Evolutionary conservation across 2,113 vertebrate genomes (phyloP), one percentile per base, ranked within the genome.

Genomic region (Melanerpes formicivorus): DNA sequence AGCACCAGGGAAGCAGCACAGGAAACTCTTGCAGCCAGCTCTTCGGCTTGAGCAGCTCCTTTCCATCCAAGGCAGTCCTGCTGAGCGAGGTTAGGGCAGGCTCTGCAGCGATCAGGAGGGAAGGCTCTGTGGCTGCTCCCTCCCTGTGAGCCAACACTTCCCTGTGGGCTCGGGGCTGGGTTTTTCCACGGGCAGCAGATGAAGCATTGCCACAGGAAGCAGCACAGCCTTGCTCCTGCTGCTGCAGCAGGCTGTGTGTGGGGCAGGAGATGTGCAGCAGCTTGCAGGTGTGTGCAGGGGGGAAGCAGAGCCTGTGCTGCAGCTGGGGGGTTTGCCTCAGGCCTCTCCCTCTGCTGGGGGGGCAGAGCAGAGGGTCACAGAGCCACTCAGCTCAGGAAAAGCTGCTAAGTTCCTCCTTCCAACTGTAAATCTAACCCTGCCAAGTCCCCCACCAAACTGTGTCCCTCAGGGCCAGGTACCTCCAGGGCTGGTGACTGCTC

Each of bases 131-230:
- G 55, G 70, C 32, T 76, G 13, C 42, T 79, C 34, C 0, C 1
- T 63, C 34, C 69, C 25, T 67, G 11, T 65, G 82, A 78, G 52
- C 12, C 79, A 56, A 30, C 66, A 4, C 14, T 48, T 54, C 7
- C 16, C 34, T 54, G 19, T 16, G 26, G 75, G 58, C 59, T 52
- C 23, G 3, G 14, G 1, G 18, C 13, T 79, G 42, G 14, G 21
- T 29, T 56, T 52, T 32, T 27, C 52, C 13, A 8, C 7, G 1
- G 0, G 1, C 13, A 6, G 37, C 16, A 9, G 58, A 42, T 15
- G 54, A 74, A 26, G 26, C 64, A 2, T 10, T 30, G 44, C 73
- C 66, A 27, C 30, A 34, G 80, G 59, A 80, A 75, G 82, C 44
- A 71, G 37, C 25, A 3, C 2, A 4, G 58, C 10, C 29, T 66